Percentiles rank a stretch among this genome's conserved stretches.
Evolutionary conservation across 2,888 invertebrate species (phyloP).

Genomic region (Coenonympha arcania): DNA sequence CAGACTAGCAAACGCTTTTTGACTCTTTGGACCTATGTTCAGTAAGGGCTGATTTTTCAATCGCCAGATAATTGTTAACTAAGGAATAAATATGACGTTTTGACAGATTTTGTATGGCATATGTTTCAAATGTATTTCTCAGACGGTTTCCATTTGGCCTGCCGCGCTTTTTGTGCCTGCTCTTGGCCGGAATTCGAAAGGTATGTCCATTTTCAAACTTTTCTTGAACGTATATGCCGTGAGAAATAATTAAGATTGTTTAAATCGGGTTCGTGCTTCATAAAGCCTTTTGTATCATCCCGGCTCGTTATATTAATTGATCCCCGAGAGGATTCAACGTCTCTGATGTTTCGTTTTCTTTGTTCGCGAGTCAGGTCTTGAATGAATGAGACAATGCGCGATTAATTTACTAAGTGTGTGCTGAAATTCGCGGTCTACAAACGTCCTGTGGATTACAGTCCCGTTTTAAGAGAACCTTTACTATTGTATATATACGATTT

Average conservation of each 20-base stretch:
- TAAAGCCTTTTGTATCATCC: constrained; percentile 14
- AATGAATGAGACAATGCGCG: constrained; percentile 7
- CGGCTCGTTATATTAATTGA: constrained; percentile 22
- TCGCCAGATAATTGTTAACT: too few species aligned
- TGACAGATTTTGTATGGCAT: too few species aligned
- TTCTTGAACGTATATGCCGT: constrained; percentile 10
- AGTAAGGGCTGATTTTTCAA: too few species aligned
- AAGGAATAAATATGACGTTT: too few species aligned
- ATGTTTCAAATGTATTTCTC: too few species aligned
- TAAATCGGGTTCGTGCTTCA: constrained; percentile 10
- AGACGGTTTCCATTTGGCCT: too few species aligned
- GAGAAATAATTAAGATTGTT: constrained; percentile 15
- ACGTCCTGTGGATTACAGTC: neutral
- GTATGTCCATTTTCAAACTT: neutral
- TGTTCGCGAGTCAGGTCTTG: constrained; percentile 8
- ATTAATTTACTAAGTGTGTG: constrained; percentile 12
- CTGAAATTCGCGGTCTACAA: neutral
- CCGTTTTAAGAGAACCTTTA: neutral
- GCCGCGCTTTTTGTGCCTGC: neutral
- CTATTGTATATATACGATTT: too few species aligned
- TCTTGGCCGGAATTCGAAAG: neutral
- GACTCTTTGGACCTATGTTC: too few species aligned
- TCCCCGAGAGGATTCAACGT: constrained; percentile 17
- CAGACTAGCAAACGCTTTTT: too few species aligned
- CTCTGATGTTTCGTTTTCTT: constrained; percentile 22